These are phyloP conservation scores for Montipora cactus DNA, from an alignment of 64 coral and sea anemone species.

Conservation along the genomic window DNA sequence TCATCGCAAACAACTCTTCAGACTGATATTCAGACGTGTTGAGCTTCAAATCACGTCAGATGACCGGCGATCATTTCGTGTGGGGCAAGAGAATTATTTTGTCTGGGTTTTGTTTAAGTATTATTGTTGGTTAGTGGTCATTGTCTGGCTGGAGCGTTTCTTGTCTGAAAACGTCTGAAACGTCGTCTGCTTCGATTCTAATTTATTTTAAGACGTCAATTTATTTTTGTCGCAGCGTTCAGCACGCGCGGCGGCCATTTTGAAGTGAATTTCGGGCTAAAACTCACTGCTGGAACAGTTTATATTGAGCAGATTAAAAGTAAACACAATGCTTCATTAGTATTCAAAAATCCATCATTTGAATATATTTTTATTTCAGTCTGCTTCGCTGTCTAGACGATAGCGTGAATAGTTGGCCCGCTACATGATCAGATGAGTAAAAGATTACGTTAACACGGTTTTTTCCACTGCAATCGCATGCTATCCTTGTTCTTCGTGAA, in stretches of 20 bases:
- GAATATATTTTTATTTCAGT: slow-evolving; percentile 59
- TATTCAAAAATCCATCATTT: slow-evolving; percentile 51
- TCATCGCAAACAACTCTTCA: slow-evolving; percentile 9
- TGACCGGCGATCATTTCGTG: slow-evolving; percentile 80
- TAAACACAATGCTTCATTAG: slow-evolving; percentile 49
- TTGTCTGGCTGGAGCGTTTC: slow-evolving; percentile 95
- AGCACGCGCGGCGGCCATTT: slow-evolving; percentile 13
- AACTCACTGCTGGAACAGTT: slow-evolving; percentile 8
- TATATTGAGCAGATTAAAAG: slow-evolving; percentile 5
- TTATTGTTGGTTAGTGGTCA: slow-evolving; percentile 99
- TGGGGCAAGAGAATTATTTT: slow-evolving; percentile 88
- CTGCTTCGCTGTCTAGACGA: slow-evolving; percentile 50
- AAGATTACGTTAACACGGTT: slow-evolving; percentile 4
- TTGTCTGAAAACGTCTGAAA: slow-evolving; percentile 95
- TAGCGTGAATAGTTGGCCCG: slow-evolving; percentile 23
- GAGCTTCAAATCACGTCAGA: slow-evolving; percentile 68
- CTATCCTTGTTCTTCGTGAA: background rate
- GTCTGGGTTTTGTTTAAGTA: slow-evolving; percentile 99
- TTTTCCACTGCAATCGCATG: background rate
- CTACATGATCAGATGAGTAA: slow-evolving; percentile 4
- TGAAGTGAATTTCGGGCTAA: background rate
- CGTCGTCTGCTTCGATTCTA: slow-evolving; percentile 84
- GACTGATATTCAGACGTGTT: slow-evolving; percentile 36
- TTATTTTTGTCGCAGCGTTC: slow-evolving; percentile 71
- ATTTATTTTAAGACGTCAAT: slow-evolving; percentile 85